Evolutionary conservation across 1,140 invertebrate genomes (phyloP), one percentile per base, ranked within the genome.

Genomic region (Pteromalus puparum): DNA sequence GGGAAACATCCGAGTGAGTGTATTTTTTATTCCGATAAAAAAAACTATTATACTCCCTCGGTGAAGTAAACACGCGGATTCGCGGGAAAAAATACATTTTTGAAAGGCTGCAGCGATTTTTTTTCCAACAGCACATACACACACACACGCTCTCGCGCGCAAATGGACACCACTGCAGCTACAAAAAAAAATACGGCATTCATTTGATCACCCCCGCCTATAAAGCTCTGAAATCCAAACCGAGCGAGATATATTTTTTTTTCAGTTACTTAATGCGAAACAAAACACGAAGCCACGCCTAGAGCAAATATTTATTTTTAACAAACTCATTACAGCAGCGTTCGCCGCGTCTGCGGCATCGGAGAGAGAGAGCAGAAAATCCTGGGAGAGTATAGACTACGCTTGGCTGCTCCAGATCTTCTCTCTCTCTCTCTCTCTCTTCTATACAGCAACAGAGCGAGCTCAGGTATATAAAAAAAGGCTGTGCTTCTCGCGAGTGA

Each of bases 221-320:
- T 61, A 61, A 61, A 61, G 53, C 53, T 61, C 21, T 18, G 21
- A 48, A 48, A 48, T 48, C 12, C 46, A 48, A 48, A 15, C 15
- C 15, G 46, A 61, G n/a, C 53, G 53, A 7, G 53, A n/a, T 61
- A n/a, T 61, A 6, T 61, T 53, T 53, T 53, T 21, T 61, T n/a
- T n/a, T 61, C 21, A 21, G 53, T 61, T n/a, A n/a, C 21, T 61
- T 61, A 61, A 61, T 21, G 53, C 53, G 18, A 7, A 61, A 61
- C 53, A 61, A 61, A 61, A n/a, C 53, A 42, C 38, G 53, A 61
- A 61, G 21, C 21, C 53, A 4, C 53, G 15, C 18, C n/a, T 10
- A 67, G 26, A 15, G 26, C 67, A 26, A 80, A 80, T 70, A 80
- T 80, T 80, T 70, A 80, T 80, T 80, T 68, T 70, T 30, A 28